Conservation (phyloP, 2,113 vertebrate genomes). For the Syngnathus floridae region DNA sequence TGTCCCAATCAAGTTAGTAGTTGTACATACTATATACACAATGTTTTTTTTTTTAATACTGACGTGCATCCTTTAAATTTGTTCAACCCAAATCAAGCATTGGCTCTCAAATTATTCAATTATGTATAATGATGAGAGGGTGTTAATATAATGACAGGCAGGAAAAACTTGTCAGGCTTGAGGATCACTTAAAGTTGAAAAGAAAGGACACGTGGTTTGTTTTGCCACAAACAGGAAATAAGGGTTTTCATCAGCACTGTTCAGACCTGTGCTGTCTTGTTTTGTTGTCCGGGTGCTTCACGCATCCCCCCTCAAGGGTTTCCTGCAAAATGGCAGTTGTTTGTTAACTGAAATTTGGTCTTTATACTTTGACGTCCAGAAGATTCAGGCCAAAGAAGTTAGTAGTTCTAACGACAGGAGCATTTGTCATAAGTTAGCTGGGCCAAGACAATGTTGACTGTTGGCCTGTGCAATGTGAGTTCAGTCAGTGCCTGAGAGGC, state of each 20-base stretch:
- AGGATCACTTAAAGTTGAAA: neutral
- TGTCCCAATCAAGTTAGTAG: neutral
- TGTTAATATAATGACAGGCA: neutral
- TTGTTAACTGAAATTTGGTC: neutral
- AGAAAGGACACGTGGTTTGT: constrained; percentile 21
- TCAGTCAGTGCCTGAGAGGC: neutral
- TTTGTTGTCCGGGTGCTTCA: neutral
- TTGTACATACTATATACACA: too few species aligned
- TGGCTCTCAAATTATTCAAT: neutral
- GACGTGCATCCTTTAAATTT: neutral
- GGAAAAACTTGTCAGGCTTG: neutral
- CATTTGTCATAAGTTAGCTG: neutral
- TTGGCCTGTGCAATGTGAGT: neutral
- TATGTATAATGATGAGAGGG: neutral
- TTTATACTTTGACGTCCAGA: neutral
- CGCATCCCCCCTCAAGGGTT: neutral
- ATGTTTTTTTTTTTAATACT: neutral
- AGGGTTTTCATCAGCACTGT: constrained; percentile 8
- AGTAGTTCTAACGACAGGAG: too few species aligned
- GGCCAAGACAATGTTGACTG: neutral
- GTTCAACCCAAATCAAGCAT: neutral
- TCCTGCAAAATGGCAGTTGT: neutral
- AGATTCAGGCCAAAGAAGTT: neutral
- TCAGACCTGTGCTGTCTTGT: constrained; percentile 17
- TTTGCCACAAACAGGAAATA: constrained; percentile 31